Conservation (phyloP, 2,113 vertebrate genomes). For the Anthoscopus minutus region DNA sequence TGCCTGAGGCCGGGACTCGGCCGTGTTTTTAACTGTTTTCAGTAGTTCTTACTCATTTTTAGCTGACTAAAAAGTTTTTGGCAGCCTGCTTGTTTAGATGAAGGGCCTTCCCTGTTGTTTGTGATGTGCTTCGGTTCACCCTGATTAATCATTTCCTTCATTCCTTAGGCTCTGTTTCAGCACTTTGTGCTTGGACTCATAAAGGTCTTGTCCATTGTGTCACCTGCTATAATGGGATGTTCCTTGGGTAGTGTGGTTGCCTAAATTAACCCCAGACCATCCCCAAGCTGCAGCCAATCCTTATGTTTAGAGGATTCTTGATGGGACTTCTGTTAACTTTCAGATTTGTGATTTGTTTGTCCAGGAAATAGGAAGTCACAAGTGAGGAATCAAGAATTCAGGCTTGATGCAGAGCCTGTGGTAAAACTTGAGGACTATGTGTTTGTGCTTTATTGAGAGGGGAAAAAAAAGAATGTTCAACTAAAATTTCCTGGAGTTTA, state of each 20-base stretch:
- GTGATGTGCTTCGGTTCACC: background rate
- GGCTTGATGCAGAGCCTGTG: background rate
- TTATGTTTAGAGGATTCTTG: background rate
- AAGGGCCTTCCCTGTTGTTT: background rate
- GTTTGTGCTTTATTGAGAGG: background rate
- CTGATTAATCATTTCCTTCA: constrained; percentile 29
- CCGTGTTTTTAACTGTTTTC: background rate
- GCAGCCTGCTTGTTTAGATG: background rate
- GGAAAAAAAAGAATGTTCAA: fast-evolving
- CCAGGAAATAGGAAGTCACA: background rate
- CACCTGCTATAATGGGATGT: background rate
- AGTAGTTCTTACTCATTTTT: background rate
- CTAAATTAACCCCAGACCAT: background rate
- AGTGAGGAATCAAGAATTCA: background rate
- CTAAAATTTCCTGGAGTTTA: background rate
- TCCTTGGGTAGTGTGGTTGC: background rate
- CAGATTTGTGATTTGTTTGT: background rate
- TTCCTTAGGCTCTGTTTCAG: background rate
- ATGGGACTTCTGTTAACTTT: background rate
- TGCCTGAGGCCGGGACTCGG: fast-evolving
- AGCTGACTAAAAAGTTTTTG: background rate
- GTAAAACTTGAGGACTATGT: background rate
- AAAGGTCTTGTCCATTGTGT: background rate
- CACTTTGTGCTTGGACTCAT: background rate
- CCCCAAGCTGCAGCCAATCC: background rate